These are phyloP conservation scores for Tetramorium parvispinum DNA, from an alignment of 1,140 invertebrate genomes.

Conservation along the genomic window DNA sequence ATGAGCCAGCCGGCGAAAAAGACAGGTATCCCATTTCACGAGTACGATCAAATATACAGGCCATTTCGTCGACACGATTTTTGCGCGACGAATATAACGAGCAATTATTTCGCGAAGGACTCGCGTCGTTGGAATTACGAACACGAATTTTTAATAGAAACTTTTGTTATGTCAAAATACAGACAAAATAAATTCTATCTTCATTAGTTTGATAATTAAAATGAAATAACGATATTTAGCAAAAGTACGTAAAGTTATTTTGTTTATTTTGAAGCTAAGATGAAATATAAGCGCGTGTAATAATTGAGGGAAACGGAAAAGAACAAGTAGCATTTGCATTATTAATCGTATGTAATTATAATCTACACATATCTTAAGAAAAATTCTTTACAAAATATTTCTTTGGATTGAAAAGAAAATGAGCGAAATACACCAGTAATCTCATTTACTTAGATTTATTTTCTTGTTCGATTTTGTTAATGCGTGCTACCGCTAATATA, in stretches of 20 bases:
- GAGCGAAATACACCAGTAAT: neutral
- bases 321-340: neutral
- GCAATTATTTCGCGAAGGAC: slow-evolving; percentile 35
- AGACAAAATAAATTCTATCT: neutral
- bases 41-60: slow-evolving; percentile 20
- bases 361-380: neutral
- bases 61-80: slow-evolving; percentile 11
- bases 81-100: slow-evolving; percentile 29
- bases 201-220: neutral
- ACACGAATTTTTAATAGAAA: neutral
- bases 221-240: neutral
- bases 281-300: neutral
- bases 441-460: slow-evolving; percentile 5
- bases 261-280: neutral
- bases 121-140: neutral
- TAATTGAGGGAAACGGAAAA: neutral
- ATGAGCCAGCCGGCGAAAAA: slow-evolving; percentile 37
- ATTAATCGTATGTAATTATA: neutral
- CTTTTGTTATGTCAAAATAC: neutral
- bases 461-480: neutral
- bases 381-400: neutral
- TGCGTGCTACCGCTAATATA: neutral
- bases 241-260: neutral
- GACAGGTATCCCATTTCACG: slow-evolving; percentile 10
- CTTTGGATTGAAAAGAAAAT: neutral